Conservation (phyloP, 1,140 invertebrate genomes). For the Cherax quadricarinatus region DNA sequence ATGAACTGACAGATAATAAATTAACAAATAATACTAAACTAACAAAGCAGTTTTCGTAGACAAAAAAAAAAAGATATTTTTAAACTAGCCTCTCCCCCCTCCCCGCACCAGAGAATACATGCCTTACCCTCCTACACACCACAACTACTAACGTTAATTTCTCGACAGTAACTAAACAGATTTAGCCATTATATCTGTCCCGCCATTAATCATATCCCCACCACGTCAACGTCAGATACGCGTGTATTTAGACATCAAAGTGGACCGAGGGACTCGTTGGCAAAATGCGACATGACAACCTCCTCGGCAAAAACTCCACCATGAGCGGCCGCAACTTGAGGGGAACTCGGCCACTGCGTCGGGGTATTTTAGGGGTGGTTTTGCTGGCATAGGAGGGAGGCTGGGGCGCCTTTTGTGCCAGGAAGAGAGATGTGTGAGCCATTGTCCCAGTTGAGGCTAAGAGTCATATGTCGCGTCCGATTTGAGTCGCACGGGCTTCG, state of each 20-base stretch:
- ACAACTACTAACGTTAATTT: neutral
- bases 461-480: conserved; percentile 37
- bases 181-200: conserved; percentile 25
- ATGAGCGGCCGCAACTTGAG: neutral
- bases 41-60: too few relatives aligned
- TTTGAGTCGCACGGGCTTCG: neutral
- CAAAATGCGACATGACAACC: conserved; percentile 1
- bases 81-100: neutral
- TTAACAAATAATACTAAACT: too few relatives aligned
- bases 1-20: too few relatives aligned
- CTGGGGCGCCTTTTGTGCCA: neutral
- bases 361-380: neutral
- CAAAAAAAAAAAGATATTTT: too few relatives aligned
- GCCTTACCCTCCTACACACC: neutral
- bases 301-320: neutral
- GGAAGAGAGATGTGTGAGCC: conserved; percentile 12
- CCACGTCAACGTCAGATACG: conserved; percentile 27
- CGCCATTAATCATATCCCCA: conserved; percentile 45
- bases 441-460: conserved; percentile 32
- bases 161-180: conserved; percentile 5
- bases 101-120: neutral
- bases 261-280: conserved; percentile 31
- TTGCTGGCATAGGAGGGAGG: neutral
- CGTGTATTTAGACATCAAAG: conserved; percentile 63
- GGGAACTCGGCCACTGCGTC: neutral